Base-by-base conservation (phyloP, 1,140 invertebrate species). In the Chironomus striatipennis region DNA sequence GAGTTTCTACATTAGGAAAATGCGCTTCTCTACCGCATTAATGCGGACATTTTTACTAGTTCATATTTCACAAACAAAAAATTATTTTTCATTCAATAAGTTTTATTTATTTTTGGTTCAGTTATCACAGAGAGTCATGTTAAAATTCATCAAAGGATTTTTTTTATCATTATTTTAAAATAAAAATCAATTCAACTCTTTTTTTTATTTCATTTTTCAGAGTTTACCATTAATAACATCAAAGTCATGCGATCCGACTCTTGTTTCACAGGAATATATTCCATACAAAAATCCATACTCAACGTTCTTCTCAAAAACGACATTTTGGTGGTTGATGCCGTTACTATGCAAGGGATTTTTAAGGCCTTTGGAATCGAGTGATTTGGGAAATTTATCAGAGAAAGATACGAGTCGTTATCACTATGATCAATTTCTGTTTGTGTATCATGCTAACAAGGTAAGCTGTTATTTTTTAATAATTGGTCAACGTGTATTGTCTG, bases 301-400 rank as follows among this genome's bases (percentile, higher is more conserved):
- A 6, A 88, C 88, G 78, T 87, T 91, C 74, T 87, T 88, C 75
- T 91, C 90, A 0, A 90, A 89, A 81, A 85, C 89, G 57, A 89
- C 89, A 15, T 95, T 92, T 80, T 92, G 88, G 81, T 95, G 92
- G 92, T 80, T 94, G 21, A 89, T 87, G 67, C 83, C 86, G 5
- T 80, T 94, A 2, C 79, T 95, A 2, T 83, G 85, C 75, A 82
- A 86, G 75, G 91, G 92, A 24, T 92, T 89, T 79, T 84, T 84
- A 70, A 83, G 83, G 20, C 87, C 90, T 0, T 79, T 93, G 15
- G 88, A 92, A 77, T 80, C 87, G 47, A 85, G 89, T 74, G 88
- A 93, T 81, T 84, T 94, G 7, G 91, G 91, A 5, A 81, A 87
- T 57, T 83, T 93, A 75, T 91, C 90, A 0, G 81, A 87, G 75